A percentile compares a stretch with the other conserved stretches of the same genome.
phyloP scores from a whole-genome alignment of 2,888 invertebrate genomes.

The Habrosyne pyritoides region DNA sequence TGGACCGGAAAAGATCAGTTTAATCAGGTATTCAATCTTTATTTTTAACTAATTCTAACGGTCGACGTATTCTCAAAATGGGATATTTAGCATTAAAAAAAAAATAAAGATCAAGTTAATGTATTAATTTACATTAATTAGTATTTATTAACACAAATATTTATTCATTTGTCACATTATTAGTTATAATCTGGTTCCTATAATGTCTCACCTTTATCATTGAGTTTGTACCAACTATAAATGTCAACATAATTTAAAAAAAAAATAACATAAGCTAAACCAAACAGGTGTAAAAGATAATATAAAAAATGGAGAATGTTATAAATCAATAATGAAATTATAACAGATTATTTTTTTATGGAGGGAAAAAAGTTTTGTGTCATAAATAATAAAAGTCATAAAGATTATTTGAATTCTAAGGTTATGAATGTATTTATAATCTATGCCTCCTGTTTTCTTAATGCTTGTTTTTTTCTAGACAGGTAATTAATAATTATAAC shows the following conservation, averaged over 20 bases:
- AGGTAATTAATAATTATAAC: too few relatives aligned
- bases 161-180: background rate
- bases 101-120: background rate
- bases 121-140: conserved; percentile 1
- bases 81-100: background rate
- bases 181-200: background rate
- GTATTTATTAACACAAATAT: background rate
- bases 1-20: background rate
- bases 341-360: too few relatives aligned
- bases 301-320: background rate
- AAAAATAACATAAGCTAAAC: background rate
- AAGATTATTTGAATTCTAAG: too few relatives aligned
- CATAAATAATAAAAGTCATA: background rate
- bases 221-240: background rate
- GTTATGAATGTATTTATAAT: too few relatives aligned
- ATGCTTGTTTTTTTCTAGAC: too few relatives aligned
- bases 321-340: background rate
- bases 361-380: too few relatives aligned
- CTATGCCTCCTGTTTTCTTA: too few relatives aligned
- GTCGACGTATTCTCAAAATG: background rate
- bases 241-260: background rate
- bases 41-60: background rate
- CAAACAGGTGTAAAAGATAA: background rate
- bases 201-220: background rate
- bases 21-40: background rate